phyloP scores from a whole-genome alignment of 2,888 invertebrate genomes.

The Heliconius hortense region DNA sequence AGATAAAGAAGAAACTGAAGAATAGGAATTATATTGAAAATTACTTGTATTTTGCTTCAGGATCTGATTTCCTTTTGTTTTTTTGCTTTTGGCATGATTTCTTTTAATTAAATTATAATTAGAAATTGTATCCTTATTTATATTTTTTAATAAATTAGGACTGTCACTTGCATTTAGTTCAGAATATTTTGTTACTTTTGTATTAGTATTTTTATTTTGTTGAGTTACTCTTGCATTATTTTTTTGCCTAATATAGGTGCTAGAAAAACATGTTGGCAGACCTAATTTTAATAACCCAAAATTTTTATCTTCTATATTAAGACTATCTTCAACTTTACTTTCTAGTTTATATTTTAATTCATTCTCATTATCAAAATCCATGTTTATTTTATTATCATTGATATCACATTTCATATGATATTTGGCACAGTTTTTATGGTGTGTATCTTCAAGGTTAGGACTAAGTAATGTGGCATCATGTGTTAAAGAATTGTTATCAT shows the following conservation, averaged over 20 bases:
- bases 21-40: neutral
- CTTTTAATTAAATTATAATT: constrained; percentile 3
- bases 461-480: neutral
- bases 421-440: neutral
- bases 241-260: constrained; percentile 43
- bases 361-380: neutral
- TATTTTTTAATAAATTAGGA: neutral
- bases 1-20: neutral
- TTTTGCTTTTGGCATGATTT: neutral
- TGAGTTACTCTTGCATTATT: constrained; percentile 27
- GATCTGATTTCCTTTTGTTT: neutral
- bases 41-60: neutral
- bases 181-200: constrained; percentile 1
- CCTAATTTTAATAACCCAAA: constrained; percentile 45
- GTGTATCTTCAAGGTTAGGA: neutral
- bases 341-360: neutral
- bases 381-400: constrained; percentile 13
- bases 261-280: constrained; percentile 54
- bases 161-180: neutral
- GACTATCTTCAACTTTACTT: constrained; percentile 13
- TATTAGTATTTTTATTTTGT: neutral
- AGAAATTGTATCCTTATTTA: neutral
- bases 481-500: neutral
- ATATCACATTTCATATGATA: constrained; percentile 3
- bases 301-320: constrained; percentile 10